Evolutionary conservation across 2,888 invertebrate genomes (phyloP), one percentile per base, ranked within the genome.

Genomic region (Acrobeloides nanus): DNA sequence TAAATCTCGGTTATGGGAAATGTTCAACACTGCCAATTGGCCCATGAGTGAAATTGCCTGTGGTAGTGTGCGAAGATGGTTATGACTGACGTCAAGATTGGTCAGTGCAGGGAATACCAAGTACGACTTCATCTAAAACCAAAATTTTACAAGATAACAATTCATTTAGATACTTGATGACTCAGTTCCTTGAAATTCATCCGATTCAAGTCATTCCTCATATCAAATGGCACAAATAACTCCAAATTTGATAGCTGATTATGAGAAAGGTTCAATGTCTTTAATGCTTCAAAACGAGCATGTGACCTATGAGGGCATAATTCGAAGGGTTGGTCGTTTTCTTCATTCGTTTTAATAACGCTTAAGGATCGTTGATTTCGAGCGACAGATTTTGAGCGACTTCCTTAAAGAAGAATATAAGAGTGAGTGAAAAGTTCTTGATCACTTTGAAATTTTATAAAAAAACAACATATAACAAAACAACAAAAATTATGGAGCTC

Each of bases 51-150:
- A 84, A 44, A 95, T 82, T 47, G 85, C 84, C 8, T 60, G 32
- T 0, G 83, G 89, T 31, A 97, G 82, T 59, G 82, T 82, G 61
- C 80, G 81, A 31, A 89, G 76, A 49, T 80, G 79, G 77, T 97
- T 97, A 74, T 86, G 84, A 62, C 89, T 88, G 21, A 95, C 83
- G 75, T 95, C 93, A 72, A 97, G 76, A 85, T 90, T 89, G 3
- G 89, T 89, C 46, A 97, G 81, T 73, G 86, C 85, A 0, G 95
- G 95, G 76, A 89, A 92, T 71, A 92, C 81, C 2, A 92, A 80
- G 21, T 50, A 47, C 3, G 48, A 38, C 8, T 50, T 45, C 23
- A 49, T 21, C 55, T 55, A 20, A 38, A 59, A 18, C 12, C 26
- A 48, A 10, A 10, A 10, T 29, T 29, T n/a, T 8, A 29, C n/a